These are phyloP conservation scores for Dendrophyllia cribrosa DNA, from an alignment of 64 coral and sea anemone genomes.

Conservation along the genomic window DNA sequence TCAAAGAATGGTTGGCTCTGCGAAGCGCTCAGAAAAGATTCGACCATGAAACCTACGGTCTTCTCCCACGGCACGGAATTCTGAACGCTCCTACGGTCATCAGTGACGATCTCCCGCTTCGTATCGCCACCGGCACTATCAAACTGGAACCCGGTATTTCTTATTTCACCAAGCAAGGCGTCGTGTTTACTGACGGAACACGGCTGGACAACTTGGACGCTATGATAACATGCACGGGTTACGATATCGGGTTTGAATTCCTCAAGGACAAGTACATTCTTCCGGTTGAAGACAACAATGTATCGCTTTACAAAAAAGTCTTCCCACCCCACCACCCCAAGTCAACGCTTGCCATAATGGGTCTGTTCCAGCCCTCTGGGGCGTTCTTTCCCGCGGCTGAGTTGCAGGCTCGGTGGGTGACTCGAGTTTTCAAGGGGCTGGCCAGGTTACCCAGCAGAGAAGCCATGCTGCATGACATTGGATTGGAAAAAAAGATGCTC, in stretches of 20 bases:
- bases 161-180: conserved; percentile 54
- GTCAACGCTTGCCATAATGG: conserved; percentile 76
- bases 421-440: conserved; percentile 73
- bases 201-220: conserved; percentile 58
- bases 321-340: conserved; percentile 74
- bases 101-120: conserved; percentile 72
- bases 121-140: conserved; percentile 73
- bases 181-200: conserved; percentile 59
- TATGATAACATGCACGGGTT: conserved; percentile 80
- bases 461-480: conserved; percentile 64
- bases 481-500: conserved; percentile 17
- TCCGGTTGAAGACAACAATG: conserved; percentile 49
- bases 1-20: conserved; percentile 39
- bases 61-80: conserved; percentile 43
- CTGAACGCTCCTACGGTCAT: conserved; percentile 67
- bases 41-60: conserved; percentile 57
- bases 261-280: conserved; percentile 70
- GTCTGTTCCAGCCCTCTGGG: conserved; percentile 51
- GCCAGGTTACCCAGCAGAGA: conserved; percentile 55
- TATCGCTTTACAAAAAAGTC: conserved; percentile 78
- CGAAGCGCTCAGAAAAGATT: conserved; percentile 49
- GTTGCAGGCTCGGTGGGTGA: conserved; percentile 68
- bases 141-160: conserved; percentile 63
- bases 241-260: conserved; percentile 68
- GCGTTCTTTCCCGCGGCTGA: conserved; percentile 69